phyloP scores from a whole-genome alignment of 2,888 invertebrate genomes.

The Drosophila robusta region DNA sequence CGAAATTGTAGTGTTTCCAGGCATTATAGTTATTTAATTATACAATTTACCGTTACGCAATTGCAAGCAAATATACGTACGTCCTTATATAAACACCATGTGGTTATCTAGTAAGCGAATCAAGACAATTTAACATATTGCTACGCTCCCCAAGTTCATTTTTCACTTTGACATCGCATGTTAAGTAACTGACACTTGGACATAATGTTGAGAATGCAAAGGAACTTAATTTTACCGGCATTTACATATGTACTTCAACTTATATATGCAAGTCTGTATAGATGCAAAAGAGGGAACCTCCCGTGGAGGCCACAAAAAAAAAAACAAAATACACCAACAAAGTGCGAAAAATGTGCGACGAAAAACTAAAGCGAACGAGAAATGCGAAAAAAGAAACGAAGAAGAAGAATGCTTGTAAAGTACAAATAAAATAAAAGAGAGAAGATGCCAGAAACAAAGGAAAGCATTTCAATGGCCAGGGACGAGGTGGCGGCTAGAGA shows the following conservation, averaged over 20 bases:
- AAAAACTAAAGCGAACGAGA: slow-evolving; percentile 47
- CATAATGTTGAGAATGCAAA: slow-evolving; percentile 46
- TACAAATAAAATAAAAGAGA: slow-evolving; percentile 26
- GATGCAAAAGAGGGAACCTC: slow-evolving; percentile 37
- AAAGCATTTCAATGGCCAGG: slow-evolving; percentile 41
- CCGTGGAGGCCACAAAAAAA: slow-evolving; percentile 31
- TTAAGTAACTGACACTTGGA: slow-evolving; percentile 48
- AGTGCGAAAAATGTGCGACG: slow-evolving; percentile 59
- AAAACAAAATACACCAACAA: slow-evolving; percentile 46
- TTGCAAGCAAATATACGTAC: background rate
- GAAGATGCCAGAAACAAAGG: slow-evolving; percentile 62
- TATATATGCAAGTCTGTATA: background rate
- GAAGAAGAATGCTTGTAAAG: slow-evolving; percentile 25
- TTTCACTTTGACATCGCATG: slow-evolving; percentile 50
- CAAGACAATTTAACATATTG: slow-evolving; percentile 22
- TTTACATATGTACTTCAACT: slow-evolving; percentile 15
- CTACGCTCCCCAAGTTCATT: slow-evolving; percentile 31
- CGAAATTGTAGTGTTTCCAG: background rate
- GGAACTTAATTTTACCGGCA: slow-evolving; percentile 53
- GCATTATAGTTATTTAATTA: too few relatives aligned
- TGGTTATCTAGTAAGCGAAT: slow-evolving; percentile 45
- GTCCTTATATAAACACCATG: slow-evolving; percentile 35
- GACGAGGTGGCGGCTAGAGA: slow-evolving; percentile 5
- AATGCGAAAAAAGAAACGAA: slow-evolving; percentile 13
- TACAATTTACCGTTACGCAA: slow-evolving; percentile 7